phyloP scores from a whole-genome alignment of 2,113 vertebrate genomes.

The Pycnonotus jocosus region DNA sequence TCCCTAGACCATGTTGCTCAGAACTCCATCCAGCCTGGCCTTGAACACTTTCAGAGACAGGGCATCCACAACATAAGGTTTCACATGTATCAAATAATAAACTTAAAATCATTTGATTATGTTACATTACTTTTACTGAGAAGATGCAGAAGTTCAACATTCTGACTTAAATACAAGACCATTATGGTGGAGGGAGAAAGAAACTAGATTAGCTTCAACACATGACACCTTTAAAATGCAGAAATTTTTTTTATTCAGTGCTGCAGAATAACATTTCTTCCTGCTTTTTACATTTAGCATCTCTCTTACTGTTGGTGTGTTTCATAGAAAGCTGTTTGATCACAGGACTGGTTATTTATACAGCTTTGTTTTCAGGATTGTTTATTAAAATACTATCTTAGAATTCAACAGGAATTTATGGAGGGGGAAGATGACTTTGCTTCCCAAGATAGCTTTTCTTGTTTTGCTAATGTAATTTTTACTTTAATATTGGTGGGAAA shows the following conservation, averaged over 20 bases:
- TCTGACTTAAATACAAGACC: neutral
- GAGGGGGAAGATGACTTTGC: neutral
- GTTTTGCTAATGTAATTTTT: neutral
- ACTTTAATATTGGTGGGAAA: neutral
- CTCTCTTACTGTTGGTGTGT: neutral
- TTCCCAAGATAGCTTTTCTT: neutral
- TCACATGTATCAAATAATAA: neutral
- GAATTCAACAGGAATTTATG: neutral
- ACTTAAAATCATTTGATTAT: neutral
- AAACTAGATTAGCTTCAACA: neutral
- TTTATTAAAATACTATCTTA: slow-evolving; percentile 9
- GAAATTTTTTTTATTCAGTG: neutral
- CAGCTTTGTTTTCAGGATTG: neutral
- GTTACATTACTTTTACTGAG: neutral
- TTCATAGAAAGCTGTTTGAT: neutral
- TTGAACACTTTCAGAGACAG: neutral
- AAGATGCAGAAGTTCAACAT: neutral
- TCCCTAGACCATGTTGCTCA: neutral
- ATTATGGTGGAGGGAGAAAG: neutral
- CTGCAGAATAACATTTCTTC: neutral
- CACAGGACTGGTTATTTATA: neutral
- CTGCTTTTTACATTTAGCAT: neutral
- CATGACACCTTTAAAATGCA: neutral
- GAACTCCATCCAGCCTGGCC: neutral
- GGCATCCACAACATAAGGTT: neutral